A percentile compares a stretch with the other conserved stretches of the same genome.
Evolutionary conservation across 64 coral and sea anemone genomes (phyloP).

Genomic region (Pocillopora verrucosa): DNA sequence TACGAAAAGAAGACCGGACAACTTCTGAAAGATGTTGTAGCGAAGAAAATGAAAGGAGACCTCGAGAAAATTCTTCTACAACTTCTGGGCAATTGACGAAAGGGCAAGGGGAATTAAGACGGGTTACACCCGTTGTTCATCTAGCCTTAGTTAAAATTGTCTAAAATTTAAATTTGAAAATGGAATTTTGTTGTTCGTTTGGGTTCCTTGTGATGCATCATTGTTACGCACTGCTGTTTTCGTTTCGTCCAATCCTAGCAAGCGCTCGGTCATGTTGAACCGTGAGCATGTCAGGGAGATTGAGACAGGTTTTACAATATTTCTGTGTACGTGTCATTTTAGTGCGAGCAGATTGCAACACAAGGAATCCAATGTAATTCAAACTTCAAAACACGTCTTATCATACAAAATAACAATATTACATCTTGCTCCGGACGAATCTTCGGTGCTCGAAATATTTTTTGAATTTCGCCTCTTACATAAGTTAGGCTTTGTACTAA

Average conservation of each 20-base stretch:
- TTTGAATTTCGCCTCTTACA: slow-evolving; percentile 7
- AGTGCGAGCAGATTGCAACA: background rate
- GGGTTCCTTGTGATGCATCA: too few relatives aligned
- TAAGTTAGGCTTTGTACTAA: slow-evolving; percentile 29
- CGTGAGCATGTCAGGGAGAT: too few relatives aligned
- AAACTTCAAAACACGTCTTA: background rate
- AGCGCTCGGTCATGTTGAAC: too few relatives aligned
- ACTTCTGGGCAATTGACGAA: slow-evolving; percentile 23
- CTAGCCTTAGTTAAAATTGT: too few relatives aligned
- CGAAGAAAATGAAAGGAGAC: slow-evolving; percentile 55
- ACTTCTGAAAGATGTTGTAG: slow-evolving; percentile 17
- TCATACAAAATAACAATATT: slow-evolving; percentile 12
- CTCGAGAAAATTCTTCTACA: slow-evolving; percentile 47
- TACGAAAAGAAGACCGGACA: slow-evolving; percentile 45
- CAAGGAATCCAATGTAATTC: background rate
- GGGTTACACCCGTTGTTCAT: background rate
- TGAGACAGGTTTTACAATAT: too few relatives aligned
- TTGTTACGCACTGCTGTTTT: too few relatives aligned
- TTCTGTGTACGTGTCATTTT: too few relatives aligned
- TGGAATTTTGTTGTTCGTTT: too few relatives aligned
- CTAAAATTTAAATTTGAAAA: too few relatives aligned
- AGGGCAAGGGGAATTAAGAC: background rate
- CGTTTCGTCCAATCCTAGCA: too few relatives aligned
- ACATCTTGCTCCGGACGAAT: background rate
- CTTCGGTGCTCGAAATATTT: slow-evolving; percentile 12